Conservation (phyloP, 1,140 invertebrate species). For the Leptoteleia sp. region DNA sequence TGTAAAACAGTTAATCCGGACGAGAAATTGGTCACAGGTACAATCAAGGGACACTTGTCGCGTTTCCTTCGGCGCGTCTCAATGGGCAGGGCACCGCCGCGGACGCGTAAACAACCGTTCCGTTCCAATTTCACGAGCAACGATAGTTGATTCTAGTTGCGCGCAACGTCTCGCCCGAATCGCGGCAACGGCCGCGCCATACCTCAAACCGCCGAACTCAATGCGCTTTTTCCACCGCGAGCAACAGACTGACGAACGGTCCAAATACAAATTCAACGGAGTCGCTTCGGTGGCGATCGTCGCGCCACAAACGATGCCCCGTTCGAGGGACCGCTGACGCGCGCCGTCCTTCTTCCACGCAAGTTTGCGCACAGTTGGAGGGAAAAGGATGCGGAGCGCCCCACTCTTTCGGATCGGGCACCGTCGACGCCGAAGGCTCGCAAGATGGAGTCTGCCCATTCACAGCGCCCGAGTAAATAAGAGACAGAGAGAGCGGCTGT, state of each 20-base stretch:
- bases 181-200: constrained; percentile 35
- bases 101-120: constrained; percentile 46
- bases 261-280: constrained; percentile 14
- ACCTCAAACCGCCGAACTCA: not conserved
- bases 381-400: not conserved
- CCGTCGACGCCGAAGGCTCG: constrained; percentile 1
- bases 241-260: constrained; percentile 21
- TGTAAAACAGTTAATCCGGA: constrained; percentile 1
- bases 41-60: constrained; percentile 44
- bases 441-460: constrained; percentile 16
- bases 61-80: constrained; percentile 34
- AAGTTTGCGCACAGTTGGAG: not conserved
- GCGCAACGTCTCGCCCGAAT: constrained; percentile 22
- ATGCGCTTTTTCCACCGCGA: constrained; percentile 1
- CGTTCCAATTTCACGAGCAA: constrained; percentile 58
- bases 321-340: not conserved
- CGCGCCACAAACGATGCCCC: constrained; percentile 18
- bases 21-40: constrained; percentile 21
- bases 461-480: not conserved
- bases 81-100: constrained; percentile 58
- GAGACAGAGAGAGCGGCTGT: not conserved
- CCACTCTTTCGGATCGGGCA: constrained; percentile 4
- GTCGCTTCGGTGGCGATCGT: constrained; percentile 22
- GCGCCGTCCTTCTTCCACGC: not conserved
- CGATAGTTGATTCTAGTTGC: constrained; percentile 27